Base-by-base conservation (phyloP, 1,140 invertebrate species). In the Dendroctonus ponderosae region DNA sequence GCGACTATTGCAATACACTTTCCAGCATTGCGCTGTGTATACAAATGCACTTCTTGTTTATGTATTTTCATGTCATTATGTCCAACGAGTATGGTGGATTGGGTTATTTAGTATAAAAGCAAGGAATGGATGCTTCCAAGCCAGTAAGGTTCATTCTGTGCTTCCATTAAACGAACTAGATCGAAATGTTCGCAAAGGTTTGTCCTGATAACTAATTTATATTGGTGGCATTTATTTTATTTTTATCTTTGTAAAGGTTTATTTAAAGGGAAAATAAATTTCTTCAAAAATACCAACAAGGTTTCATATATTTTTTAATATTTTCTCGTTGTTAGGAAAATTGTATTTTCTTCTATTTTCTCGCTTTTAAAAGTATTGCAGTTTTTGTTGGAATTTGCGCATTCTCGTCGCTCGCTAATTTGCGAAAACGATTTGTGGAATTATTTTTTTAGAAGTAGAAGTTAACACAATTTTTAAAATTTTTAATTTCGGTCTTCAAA, bases 41-140 rank as follows among this genome's bases (percentile, higher is more conserved):
- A 39, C 37, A 56, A 56, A 56, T 56, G 53, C 53, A 56, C 39
- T 56, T 56, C 37, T 56, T 56, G 39, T 56, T 56, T 56, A 40
- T 46, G 12, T 46, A 46, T 46, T 46, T 46, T 46, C 43, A 12
- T 12, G 43, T 46, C 8, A 46, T 46, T 46, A 46, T 46, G 12
- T 46, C 26, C 12, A 12, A 12, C 12, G 43, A 56, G 9, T n/a
- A 11, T 11, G 39, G 15, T 39, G 37, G 53, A n/a, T 39, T 39
- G 53, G 53, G 53, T 38, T 56, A 14, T 56, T 56, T 38, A 15
- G 37, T 56, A 56, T 56, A 56, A 39, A 56, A 56, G 53, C 53
- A 15, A 56, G 53, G 41, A 38, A 56, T 56, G 53, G 53, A 56
- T 40, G 39, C 39, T 39, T n/a, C 53, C 53, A 56, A 38, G 11